Conservation (phyloP, 2,113 vertebrate species). For the Microcebus ravelobensis region DNA sequence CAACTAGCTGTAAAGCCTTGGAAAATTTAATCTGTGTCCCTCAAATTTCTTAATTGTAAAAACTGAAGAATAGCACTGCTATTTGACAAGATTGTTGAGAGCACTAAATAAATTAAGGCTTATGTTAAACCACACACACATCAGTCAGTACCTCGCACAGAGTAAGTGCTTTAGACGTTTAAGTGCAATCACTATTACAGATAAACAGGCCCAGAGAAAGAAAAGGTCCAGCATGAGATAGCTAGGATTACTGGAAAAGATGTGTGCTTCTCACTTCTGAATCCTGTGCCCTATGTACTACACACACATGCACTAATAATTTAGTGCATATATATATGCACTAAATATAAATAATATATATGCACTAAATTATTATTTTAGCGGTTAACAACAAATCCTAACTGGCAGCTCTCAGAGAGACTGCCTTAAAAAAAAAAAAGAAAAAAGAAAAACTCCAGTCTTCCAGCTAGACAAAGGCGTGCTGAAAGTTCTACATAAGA, state of each 20-base stretch:
- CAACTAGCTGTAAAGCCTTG: not conserved
- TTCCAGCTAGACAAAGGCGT: not conserved
- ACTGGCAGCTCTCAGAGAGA: not conserved
- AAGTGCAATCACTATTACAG: not conserved
- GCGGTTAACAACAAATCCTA: not conserved
- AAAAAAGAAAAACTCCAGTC: not conserved
- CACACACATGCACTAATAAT: not conserved
- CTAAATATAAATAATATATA: not conserved
- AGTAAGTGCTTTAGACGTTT: not conserved
- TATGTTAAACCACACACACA: not conserved
- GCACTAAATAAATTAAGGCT: not conserved
- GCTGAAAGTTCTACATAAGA: slow-evolving; percentile 8
- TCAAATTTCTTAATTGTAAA: slow-evolving; percentile 39
- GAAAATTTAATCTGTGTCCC: not conserved
- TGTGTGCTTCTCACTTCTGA: not conserved
- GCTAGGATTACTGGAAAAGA: not conserved
- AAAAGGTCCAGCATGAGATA: not conserved
- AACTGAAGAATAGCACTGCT: not conserved
- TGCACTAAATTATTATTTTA: not conserved
- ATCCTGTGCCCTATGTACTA: not conserved
- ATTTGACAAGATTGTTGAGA: not conserved
- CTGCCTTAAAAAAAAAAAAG: not conserved
- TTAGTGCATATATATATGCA: not conserved
- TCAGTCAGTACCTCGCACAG: not conserved
- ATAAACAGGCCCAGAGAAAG: not conserved